Evolutionary conservation across 2,113 vertebrate genomes (phyloP), one percentile per base, ranked within the genome.

Genomic region (Agapornis roseicollis): DNA sequence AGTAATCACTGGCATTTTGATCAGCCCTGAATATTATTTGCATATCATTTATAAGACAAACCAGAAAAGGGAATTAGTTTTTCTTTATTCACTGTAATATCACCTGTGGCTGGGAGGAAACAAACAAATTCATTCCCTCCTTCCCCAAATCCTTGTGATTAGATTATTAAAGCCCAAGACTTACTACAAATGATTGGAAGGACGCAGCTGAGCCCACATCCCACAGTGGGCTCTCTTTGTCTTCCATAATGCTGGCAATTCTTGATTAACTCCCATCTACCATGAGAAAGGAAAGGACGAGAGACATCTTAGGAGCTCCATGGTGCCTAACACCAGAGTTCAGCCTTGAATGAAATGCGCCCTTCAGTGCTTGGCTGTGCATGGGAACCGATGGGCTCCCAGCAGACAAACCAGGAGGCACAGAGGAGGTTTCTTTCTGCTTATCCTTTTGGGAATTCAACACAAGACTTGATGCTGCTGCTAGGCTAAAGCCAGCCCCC

Each of bases 51-150:
- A 44, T 53, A 47, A 93, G 84, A 87, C 92, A 82, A 95, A 95
- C 89, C 94, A 91, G 88, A 33, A 89, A 78, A 64, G 68, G 68
- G 90, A 92, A 96, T 96, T 96, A 71, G 79, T 92, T 92, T 85
- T 72, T 89, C 80, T 86, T 71, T 83, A 88, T 85, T 77, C 28
- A 2, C 83, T 89, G 85, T 4, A 6, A 22, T 77, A 95, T 78
- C 96, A 97, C 95, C 93, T 96, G 88, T 92, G 90, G 90, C 92
- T 69, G 55, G 66, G 50, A 74, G 35, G 74, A 92, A 88, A 85
- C 86, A 94, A 96, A 95, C 88, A 89, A 86, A 93, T 35, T 49
- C 78, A 46, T 85, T 50, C 53, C 78, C 88, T 94, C 92, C 86
- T 61, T 85, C 68, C 88, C 78, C 94, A 95, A 55, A 96, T 94